These are phyloP conservation scores for Psilanteris sp. DNA, from an alignment of 1,140 invertebrate genomes.

Conservation along the genomic window DNA sequence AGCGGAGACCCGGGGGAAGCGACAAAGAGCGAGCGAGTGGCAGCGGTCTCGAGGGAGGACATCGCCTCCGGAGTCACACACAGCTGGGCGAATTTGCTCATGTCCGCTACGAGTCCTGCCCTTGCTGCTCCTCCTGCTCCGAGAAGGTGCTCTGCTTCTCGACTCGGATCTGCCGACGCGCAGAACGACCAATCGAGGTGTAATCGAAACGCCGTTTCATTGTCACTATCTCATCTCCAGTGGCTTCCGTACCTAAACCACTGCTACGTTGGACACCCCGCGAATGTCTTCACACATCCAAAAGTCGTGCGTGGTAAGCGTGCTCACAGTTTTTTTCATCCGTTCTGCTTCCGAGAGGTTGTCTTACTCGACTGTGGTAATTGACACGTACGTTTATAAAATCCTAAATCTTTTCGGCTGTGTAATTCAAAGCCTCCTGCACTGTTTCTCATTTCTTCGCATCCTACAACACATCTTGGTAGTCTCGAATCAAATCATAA, in stretches of 20 bases:
- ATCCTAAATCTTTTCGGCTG: too few species aligned
- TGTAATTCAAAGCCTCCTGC: too few species aligned
- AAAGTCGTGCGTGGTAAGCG: slow-evolving; percentile 77
- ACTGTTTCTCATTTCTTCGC: too few species aligned
- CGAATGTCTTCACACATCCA: slow-evolving; percentile 79
- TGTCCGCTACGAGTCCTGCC: slow-evolving; percentile 69
- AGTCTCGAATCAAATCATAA: too few species aligned
- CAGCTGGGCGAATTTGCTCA: slow-evolving; percentile 68
- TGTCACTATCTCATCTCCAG: slow-evolving; percentile 62
- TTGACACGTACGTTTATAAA: too few species aligned
- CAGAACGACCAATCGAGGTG: slow-evolving; percentile 45
- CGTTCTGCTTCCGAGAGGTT: too few species aligned
- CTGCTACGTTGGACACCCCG: slow-evolving; percentile 70
- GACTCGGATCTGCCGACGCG: slow-evolving; percentile 40
- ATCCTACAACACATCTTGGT: too few species aligned
- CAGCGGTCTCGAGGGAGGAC: slow-evolving; percentile 60
- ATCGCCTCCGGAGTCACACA: slow-evolving; percentile 60
- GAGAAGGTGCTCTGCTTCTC: slow-evolving; percentile 66
- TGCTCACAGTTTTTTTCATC: slow-evolving; percentile 1
- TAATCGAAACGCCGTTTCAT: slow-evolving; percentile 57
- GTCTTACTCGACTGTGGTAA: too few species aligned
- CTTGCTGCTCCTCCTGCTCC: slow-evolving; percentile 54
- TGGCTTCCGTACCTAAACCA: slow-evolving; percentile 67
- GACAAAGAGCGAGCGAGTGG: slow-evolving; percentile 24
- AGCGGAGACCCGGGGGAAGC: slow-evolving; percentile 2